phyloP scores from a whole-genome alignment of 2,888 invertebrate species.

The Ochropleura plecta region DNA sequence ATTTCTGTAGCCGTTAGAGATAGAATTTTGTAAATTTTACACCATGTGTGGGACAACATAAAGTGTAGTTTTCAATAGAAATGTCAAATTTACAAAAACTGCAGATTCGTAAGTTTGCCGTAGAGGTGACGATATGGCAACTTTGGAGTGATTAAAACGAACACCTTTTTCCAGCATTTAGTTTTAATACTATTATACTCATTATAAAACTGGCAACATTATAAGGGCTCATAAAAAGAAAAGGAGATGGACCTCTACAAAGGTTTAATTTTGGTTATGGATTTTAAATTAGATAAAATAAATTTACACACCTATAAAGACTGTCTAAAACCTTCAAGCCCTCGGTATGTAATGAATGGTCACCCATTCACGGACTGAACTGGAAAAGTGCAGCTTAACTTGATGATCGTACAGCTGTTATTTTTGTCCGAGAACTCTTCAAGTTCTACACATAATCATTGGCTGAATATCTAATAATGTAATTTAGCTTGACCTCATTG shows the following conservation, averaged over 20 bases:
- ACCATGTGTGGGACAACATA: too few relatives aligned
- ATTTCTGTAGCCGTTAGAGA: too few relatives aligned
- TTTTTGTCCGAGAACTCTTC: background rate
- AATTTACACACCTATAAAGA: background rate
- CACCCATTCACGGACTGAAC: background rate
- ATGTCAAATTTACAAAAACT: too few relatives aligned
- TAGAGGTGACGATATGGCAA: too few relatives aligned
- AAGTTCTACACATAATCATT: background rate
- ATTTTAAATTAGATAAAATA: background rate
- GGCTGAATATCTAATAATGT: background rate
- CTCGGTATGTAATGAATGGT: background rate
- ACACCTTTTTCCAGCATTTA: conserved; percentile 42
- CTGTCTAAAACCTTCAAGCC: background rate
- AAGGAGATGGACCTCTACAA: background rate
- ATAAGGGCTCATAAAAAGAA: background rate
- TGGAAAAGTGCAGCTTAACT: background rate
- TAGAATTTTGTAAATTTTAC: too few relatives aligned
- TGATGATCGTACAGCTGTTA: background rate
- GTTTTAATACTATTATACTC: conserved; percentile 9
- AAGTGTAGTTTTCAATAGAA: too few relatives aligned
- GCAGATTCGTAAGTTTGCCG: too few relatives aligned
- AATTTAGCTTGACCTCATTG: background rate
- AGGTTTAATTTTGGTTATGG: background rate
- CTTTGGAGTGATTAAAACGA: conserved; percentile 58
- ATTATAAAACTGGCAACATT: background rate